phyloP scores from a whole-genome alignment of 2,113 vertebrate genomes.

The Parotia lawesii region DNA sequence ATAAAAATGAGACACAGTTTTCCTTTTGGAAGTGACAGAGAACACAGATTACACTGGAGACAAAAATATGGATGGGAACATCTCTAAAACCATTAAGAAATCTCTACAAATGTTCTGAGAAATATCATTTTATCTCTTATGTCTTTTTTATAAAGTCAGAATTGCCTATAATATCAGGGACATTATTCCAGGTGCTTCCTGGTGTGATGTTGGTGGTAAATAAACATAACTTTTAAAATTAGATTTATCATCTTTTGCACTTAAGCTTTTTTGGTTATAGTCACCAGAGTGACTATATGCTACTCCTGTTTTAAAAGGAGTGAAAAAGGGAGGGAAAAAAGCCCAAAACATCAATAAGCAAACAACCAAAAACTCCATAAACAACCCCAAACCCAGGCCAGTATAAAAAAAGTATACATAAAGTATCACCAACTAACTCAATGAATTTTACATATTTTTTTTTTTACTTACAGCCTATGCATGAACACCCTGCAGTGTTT shows the following conservation, averaged over 20 bases:
- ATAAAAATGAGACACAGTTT: background rate
- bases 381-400: too few species aligned
- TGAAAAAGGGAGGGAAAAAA: too few species aligned
- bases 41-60: background rate
- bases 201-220: background rate
- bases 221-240: background rate
- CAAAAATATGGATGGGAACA: background rate
- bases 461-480: background rate
- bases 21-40: background rate
- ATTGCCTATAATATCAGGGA: background rate
- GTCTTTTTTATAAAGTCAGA: background rate
- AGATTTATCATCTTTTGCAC: background rate
- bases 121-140: background rate
- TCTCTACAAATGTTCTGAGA: background rate
- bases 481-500: background rate
- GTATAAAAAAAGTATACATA: too few species aligned
- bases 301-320: too few species aligned
- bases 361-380: too few species aligned
- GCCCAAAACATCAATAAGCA: too few species aligned
- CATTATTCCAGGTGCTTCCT: background rate
- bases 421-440: background rate
- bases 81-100: background rate
- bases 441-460: rapidly evolving
- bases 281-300: background rate
- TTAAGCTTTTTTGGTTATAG: background rate